These are phyloP conservation scores for Callyntrura guangdongensis DNA, from an alignment of 2,888 invertebrate species.

Conservation along the genomic window DNA sequence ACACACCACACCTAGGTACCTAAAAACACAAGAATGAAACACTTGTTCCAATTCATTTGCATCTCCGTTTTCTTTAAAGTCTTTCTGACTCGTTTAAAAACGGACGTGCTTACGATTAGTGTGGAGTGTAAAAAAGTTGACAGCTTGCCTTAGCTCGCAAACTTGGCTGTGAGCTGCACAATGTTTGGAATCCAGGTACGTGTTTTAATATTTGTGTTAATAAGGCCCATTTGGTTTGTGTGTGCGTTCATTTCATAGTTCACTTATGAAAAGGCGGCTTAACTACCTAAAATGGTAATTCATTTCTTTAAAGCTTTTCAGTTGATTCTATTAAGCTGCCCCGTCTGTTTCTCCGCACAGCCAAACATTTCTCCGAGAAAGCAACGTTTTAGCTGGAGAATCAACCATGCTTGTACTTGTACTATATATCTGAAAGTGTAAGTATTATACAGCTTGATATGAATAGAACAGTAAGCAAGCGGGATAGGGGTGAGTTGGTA, in stretches of 20 bases:
- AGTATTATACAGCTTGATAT: background rate
- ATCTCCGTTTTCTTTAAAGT: background rate
- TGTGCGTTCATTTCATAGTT: conserved; percentile 19
- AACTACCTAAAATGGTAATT: conserved; percentile 68
- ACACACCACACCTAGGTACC: background rate
- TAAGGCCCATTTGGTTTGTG: conserved; percentile 58
- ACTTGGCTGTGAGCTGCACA: background rate
- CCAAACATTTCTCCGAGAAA: conserved; percentile 51
- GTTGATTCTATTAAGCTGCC: conserved; percentile 72
- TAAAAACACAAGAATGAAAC: background rate
- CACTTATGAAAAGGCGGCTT: conserved; percentile 50
- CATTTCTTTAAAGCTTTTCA: conserved; percentile 75
- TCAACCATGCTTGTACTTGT: background rate
- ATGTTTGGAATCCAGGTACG: conserved; percentile 5
- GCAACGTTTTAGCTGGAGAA: conserved; percentile 1
- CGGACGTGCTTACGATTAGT: too few species aligned
- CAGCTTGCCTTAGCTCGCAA: background rate
- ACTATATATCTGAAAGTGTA: background rate
- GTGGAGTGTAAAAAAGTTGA: background rate
- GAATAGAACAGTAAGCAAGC: background rate
- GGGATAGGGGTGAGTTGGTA: too few species aligned
- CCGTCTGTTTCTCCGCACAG: conserved; percentile 47
- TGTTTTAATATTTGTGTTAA: conserved; percentile 59
- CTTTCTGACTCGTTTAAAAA: background rate
- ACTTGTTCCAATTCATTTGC: conserved; percentile 51